These are phyloP conservation scores for Philaethria dido DNA, from an alignment of 2,888 invertebrate species.

Conservation along the genomic window DNA sequence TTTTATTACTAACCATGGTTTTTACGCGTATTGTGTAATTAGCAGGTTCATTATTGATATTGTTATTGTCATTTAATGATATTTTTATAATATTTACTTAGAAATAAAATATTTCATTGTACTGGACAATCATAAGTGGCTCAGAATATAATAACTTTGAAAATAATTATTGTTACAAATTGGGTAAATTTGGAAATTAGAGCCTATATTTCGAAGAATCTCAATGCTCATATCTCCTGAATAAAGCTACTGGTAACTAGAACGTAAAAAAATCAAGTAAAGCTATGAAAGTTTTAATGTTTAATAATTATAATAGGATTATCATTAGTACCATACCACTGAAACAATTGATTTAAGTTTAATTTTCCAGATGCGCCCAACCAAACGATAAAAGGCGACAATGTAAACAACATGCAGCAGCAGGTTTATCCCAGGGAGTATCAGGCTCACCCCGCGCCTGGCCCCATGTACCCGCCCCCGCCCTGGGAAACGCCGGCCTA, in stretches of 20 bases:
- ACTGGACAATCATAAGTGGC: background rate
- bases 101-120: background rate
- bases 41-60: background rate
- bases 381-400: conserved; percentile 77
- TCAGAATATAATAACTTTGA: background rate
- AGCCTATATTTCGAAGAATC: background rate
- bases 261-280: background rate
- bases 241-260: background rate
- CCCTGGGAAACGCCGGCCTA: conserved; percentile 75
- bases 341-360: conserved; percentile 48
- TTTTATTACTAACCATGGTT: conserved; percentile 46
- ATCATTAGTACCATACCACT: conserved; percentile 3
- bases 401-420: conserved; percentile 81
- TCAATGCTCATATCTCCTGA: background rate
- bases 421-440: conserved; percentile 73
- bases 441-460: conserved; percentile 63
- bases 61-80: background rate
- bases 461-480: conserved; percentile 67
- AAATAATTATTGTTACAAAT: too few relatives aligned
- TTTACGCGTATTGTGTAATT: background rate
- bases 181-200: too few relatives aligned
- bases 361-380: conserved; percentile 76
- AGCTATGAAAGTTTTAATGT: background rate
- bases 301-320: background rate
- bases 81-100: background rate